These are phyloP conservation scores for Subanguina moxae DNA, from an alignment of 1,140 invertebrate species.

Conservation along the genomic window DNA sequence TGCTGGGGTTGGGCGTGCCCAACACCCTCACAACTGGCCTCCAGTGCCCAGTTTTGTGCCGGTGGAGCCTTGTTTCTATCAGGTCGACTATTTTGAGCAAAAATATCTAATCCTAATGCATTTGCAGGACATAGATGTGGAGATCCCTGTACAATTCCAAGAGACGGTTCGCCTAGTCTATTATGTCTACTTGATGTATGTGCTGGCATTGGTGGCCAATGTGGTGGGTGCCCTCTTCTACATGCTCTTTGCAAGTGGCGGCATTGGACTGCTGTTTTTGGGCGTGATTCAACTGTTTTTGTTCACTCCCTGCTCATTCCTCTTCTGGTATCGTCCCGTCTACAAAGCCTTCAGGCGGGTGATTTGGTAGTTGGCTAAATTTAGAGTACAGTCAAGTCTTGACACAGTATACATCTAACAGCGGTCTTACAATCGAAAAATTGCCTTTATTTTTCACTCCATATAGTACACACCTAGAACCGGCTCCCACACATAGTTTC, in stretches of 20 bases:
- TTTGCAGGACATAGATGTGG: constrained; percentile 85
- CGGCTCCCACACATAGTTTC: too few species aligned
- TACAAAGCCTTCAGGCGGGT: constrained; percentile 78
- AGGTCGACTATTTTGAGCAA: constrained; percentile 8
- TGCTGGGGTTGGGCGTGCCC: constrained; percentile 12
- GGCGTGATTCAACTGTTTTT: constrained; percentile 82
- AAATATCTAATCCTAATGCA: neutral
- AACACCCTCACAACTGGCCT: constrained; percentile 76
- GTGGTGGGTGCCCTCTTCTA: constrained; percentile 73
- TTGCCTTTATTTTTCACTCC: too few species aligned
- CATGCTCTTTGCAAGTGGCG: constrained; percentile 67
- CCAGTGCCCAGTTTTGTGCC: constrained; percentile 83
- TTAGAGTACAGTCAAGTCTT: too few species aligned
- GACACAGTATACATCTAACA: too few species aligned
- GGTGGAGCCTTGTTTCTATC: constrained; percentile 92
- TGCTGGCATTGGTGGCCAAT: constrained; percentile 77
- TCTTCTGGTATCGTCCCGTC: constrained; percentile 88
- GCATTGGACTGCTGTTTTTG: constrained; percentile 77
- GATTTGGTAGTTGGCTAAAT: neutral
- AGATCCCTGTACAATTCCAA: constrained; percentile 88
- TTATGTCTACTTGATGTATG: constrained; percentile 90
- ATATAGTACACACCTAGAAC: too few species aligned
- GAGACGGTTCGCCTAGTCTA: constrained; percentile 86
- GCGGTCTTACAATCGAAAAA: too few species aligned
- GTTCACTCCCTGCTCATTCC: constrained; percentile 91